Evolutionary conservation across 2,888 invertebrate genomes (phyloP).

Genomic region (Dicroscelio sp.): DNA sequence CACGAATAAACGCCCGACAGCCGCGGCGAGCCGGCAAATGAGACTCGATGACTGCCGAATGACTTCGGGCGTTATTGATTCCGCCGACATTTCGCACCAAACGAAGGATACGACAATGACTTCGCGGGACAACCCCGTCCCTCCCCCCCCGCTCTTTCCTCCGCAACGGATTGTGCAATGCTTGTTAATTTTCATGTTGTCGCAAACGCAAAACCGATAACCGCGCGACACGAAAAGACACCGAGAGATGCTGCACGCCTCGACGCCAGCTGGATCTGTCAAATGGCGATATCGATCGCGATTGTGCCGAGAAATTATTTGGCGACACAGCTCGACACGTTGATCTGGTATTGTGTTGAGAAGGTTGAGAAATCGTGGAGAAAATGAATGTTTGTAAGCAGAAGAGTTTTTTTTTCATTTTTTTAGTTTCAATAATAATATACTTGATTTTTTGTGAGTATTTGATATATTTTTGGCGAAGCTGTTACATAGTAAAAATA

Average conservation of each 20-base stretch:
- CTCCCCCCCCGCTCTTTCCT: conserved; percentile 1
- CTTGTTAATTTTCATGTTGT: conserved; percentile 76
- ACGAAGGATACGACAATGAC: conserved; percentile 78
- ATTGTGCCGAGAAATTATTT: conserved; percentile 24
- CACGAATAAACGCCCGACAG: conserved; percentile 73
- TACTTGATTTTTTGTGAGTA: no score
- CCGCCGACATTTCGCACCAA: conserved; percentile 86
- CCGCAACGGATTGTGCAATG: no score
- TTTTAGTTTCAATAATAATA: no score
- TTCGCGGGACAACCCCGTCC: conserved; percentile 30
- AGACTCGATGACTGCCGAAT: conserved; percentile 90
- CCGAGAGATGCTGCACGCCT: no score
- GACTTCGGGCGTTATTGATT: conserved; percentile 91
- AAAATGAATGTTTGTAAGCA: no score
- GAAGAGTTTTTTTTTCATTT: no score
- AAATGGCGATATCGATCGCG: conserved; percentile 20
- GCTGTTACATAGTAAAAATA: no score
- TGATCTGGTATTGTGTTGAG: no score
- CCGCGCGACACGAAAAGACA: no score
- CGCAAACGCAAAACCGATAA: conserved; percentile 59
- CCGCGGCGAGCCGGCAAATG: conserved; percentile 61
- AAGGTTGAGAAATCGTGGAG: no score
- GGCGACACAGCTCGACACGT: neutral
- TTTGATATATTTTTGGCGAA: no score
- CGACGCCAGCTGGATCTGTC: neutral